A percentile compares a stretch with the other conserved stretches of the same genome.
phyloP scores from a whole-genome alignment of 2,888 invertebrate species.

The Acrobasis suavella region DNA sequence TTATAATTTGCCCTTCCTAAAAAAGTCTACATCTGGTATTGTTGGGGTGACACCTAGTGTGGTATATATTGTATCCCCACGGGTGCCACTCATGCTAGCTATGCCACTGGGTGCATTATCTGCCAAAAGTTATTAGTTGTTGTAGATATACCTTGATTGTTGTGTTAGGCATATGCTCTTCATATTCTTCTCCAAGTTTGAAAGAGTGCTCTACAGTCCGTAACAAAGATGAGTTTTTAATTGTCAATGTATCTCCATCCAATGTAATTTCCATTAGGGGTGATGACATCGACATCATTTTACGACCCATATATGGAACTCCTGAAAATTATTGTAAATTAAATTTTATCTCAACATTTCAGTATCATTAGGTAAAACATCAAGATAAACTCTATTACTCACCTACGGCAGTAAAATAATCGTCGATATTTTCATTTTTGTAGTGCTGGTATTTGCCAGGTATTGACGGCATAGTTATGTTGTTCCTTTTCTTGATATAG shows the following conservation, averaged over 20 bases:
- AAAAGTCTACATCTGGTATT: too few species aligned
- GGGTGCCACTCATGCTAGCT: too few species aligned
- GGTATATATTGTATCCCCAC: too few species aligned
- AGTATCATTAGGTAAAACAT: neutral
- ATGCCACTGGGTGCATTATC: too few species aligned
- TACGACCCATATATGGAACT: conserved; percentile 84
- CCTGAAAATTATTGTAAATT: conserved; percentile 61
- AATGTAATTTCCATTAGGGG: conserved; percentile 82
- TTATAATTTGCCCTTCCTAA: too few species aligned
- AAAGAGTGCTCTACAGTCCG: conserved; percentile 80
- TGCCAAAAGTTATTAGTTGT: neutral
- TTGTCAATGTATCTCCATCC: conserved; percentile 81
- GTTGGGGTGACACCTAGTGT: too few species aligned
- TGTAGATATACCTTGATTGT: conserved; percentile 61
- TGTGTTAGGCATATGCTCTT: conserved; percentile 84
- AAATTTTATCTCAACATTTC: neutral
- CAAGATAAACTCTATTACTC: conserved; percentile 40
- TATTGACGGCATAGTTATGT: conserved; percentile 76
- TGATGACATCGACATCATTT: conserved; percentile 84
- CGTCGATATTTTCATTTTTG: conserved; percentile 85
- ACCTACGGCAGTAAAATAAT: conserved; percentile 85
- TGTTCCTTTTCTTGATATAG: too few species aligned
- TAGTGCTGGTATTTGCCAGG: conserved; percentile 84
- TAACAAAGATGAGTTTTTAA: conserved; percentile 81
- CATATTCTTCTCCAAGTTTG: conserved; percentile 84